A percentile compares a stretch with the other conserved stretches of the same genome.
Conservation (phyloP, 2,888 invertebrate genomes). For the Drosophila austrosaltans region DNA sequence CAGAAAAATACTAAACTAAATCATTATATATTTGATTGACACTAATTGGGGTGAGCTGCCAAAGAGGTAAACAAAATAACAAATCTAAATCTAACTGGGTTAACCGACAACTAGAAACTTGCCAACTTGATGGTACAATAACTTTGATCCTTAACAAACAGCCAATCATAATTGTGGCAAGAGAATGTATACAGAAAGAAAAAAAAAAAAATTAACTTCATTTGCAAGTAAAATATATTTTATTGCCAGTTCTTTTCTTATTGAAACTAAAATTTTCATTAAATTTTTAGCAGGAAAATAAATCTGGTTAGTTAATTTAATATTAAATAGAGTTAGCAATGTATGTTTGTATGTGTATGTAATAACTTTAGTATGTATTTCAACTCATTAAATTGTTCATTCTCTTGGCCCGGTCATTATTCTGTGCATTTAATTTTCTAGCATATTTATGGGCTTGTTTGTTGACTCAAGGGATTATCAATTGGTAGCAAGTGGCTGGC, state of each 20-base stretch:
- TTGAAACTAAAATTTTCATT: neutral
- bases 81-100: too few species aligned
- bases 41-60: conserved; percentile 46
- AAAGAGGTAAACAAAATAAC: conserved; percentile 13
- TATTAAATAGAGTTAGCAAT: neutral
- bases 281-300: neutral
- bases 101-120: neutral
- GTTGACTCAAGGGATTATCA: conserved; percentile 50
- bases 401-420: neutral
- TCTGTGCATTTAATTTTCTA: conserved; percentile 18
- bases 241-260: too few species aligned
- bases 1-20: neutral
- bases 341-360: neutral
- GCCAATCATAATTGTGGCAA: too few species aligned
- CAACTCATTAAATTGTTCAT: conserved; percentile 11
- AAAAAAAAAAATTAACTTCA: too few species aligned
- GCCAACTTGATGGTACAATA: neutral
- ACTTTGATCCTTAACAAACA: too few species aligned
- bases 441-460: conserved; percentile 51
- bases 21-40: conserved; percentile 46
- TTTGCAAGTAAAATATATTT: too few species aligned
- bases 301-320: neutral
- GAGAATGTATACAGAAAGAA: too few species aligned
- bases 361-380: neutral
- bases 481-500: conserved; percentile 22